Conservation (phyloP, 2,888 invertebrate genomes). For the Allacma fusca region DNA sequence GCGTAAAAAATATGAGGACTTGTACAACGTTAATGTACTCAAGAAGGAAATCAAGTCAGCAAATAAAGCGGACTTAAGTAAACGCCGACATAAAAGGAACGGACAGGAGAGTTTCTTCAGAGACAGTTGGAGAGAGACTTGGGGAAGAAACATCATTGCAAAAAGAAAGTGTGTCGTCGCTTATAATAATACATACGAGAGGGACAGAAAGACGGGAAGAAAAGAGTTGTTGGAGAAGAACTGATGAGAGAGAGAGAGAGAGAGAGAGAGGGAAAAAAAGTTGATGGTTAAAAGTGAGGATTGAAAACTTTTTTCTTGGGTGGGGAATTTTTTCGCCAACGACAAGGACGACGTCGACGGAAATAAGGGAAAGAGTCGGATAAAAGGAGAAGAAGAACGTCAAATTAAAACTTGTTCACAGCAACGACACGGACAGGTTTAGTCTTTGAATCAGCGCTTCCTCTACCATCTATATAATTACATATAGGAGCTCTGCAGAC, state of each 20-base stretch:
- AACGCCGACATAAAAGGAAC: conserved; percentile 8
- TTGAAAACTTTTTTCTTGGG: conserved; percentile 5
- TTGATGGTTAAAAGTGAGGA: conserved; percentile 16
- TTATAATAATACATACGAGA: neutral
- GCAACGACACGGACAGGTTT: neutral
- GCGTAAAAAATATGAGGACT: conserved; percentile 1
- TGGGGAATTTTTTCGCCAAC: neutral
- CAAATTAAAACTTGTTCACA: neutral
- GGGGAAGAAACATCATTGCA: conserved; percentile 2
- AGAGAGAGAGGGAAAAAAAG: neutral
- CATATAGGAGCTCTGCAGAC: too few relatives aligned
- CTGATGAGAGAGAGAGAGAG: neutral
- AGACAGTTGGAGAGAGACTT: neutral
- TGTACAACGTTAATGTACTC: conserved; percentile 9
- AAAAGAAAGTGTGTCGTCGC: conserved; percentile 4
- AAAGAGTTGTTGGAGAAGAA: neutral
- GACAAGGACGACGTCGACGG: neutral
- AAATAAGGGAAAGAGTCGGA: neutral
- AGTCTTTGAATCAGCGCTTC: conserved; percentile 2
- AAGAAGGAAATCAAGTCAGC: neutral
- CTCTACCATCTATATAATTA: too few relatives aligned
- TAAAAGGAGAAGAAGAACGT: neutral
- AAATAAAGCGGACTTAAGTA: conserved; percentile 8
- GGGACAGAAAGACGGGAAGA: neutral
- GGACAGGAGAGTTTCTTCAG: neutral